A percentile compares a stretch with the other conserved stretches of the same genome.
Evolutionary conservation across 53 echinoderm and acorn worm species (phyloP).

Genomic region (Echinarachnius parma): DNA sequence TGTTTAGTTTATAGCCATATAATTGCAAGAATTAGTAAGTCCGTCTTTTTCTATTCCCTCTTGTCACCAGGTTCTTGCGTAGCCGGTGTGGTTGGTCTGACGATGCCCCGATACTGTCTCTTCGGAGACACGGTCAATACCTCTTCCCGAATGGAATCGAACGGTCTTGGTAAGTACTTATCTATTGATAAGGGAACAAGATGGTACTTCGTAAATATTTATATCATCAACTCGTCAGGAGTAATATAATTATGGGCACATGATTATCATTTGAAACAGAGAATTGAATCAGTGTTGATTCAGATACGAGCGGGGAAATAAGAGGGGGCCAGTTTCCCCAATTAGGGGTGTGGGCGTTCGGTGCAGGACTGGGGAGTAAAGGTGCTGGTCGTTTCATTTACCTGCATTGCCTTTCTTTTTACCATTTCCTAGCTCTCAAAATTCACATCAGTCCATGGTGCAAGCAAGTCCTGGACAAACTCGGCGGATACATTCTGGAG

Average conservation of each 20-base stretch:
- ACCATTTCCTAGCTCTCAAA: slow-evolving; percentile 55
- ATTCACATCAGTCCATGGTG: slow-evolving; percentile 96
- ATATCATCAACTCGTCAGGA: too few species aligned
- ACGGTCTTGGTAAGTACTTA: slow-evolving; percentile 77
- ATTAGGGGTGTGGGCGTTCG: too few species aligned
- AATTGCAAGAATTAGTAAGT: too few species aligned
- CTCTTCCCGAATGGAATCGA: slow-evolving; percentile 91
- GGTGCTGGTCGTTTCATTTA: too few species aligned
- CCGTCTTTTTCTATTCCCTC: too few species aligned
- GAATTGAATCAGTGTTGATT: too few species aligned
- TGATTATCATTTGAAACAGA: not conserved
- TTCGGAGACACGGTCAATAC: slow-evolving; percentile 98
- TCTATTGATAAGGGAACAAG: too few species aligned
- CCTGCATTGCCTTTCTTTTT: not conserved
- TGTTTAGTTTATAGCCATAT: too few species aligned
- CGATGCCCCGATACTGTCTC: slow-evolving; percentile 95
- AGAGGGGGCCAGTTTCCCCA: too few species aligned
- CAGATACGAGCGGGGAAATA: too few species aligned
- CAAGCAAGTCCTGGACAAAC: slow-evolving; percentile 57
- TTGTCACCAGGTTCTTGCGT: slow-evolving; percentile 67
- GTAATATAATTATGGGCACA: not conserved
- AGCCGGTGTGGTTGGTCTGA: slow-evolving; percentile 91
- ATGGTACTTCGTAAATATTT: too few species aligned
- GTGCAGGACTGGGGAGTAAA: too few species aligned
- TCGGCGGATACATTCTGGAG: slow-evolving; percentile 78